These are phyloP conservation scores for Colius striatus DNA, from an alignment of 2,113 vertebrate species.

Conservation along the genomic window DNA sequence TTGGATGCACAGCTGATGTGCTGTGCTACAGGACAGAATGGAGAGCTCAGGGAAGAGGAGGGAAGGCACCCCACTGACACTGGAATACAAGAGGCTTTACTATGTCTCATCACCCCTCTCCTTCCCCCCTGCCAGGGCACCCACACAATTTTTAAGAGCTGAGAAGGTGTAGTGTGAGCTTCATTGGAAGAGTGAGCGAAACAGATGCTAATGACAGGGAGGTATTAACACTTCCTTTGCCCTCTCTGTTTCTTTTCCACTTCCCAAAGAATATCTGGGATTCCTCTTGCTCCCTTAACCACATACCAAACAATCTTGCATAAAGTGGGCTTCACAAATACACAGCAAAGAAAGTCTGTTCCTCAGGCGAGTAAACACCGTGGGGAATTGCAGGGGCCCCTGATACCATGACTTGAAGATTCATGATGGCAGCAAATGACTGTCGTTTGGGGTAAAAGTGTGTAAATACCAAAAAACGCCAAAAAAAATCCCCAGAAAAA, in stretches of 20 bases:
- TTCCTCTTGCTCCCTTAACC: neutral
- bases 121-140: neutral
- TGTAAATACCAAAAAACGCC: neutral
- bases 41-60: neutral
- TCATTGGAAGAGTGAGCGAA: neutral
- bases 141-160: neutral
- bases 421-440: neutral
- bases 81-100: neutral
- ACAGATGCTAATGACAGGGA: neutral
- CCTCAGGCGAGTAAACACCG: neutral
- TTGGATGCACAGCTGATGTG: neutral
- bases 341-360: neutral
- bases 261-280: neutral
- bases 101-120: neutral
- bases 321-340: neutral
- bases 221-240: neutral
- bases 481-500: neutral
- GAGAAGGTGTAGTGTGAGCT: neutral
- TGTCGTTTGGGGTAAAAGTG: neutral
- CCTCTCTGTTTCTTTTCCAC: neutral
- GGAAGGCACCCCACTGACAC: rapidly evolving
- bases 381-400: neutral
- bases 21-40: neutral
- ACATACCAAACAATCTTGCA: neutral
- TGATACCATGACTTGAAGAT: neutral